These are phyloP conservation scores for Blera fallax DNA, from an alignment of 2,888 invertebrate genomes.

Conservation along the genomic window DNA sequence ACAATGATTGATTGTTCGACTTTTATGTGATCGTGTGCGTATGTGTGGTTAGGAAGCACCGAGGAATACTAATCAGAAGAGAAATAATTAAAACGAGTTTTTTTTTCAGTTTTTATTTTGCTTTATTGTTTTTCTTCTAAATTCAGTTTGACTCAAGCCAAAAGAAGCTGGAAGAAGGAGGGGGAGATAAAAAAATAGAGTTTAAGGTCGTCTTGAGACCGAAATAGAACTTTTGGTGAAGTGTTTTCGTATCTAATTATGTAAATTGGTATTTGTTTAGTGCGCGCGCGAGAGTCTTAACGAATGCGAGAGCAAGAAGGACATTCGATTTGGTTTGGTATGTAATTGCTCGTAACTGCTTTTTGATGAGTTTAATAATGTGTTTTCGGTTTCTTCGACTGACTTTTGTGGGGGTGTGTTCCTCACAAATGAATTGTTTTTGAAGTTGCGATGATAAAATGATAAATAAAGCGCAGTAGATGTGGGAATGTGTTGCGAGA, in stretches of 20 bases:
- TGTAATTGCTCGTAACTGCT: constrained; percentile 38
- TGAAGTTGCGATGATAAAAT: background rate
- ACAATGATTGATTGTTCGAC: constrained; percentile 62
- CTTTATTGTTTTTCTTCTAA: constrained; percentile 19
- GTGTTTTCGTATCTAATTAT: constrained; percentile 41
- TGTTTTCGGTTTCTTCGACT: background rate
- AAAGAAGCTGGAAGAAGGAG: background rate
- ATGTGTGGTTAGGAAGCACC: constrained; percentile 35
- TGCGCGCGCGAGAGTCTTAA: background rate
- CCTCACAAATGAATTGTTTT: background rate
- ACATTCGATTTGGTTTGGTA: constrained; percentile 3
- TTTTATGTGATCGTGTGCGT: constrained; percentile 11
- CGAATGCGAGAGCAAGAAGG: background rate
- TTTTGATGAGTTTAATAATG: constrained; percentile 31
- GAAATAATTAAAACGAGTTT: constrained; percentile 56
- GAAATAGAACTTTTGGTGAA: constrained; percentile 28
- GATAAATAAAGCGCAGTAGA: background rate
- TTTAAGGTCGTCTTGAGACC: constrained; percentile 46
- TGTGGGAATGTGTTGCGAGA: no score
- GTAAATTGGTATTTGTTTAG: constrained; percentile 19
- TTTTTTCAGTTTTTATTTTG: constrained; percentile 12
- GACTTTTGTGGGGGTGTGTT: background rate
- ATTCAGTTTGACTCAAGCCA: background rate
- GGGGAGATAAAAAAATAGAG: constrained; percentile 5
- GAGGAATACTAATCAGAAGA: constrained; percentile 49